Conservation (phyloP, 1,140 invertebrate species). For the Drosophila mojavensis region DNA sequence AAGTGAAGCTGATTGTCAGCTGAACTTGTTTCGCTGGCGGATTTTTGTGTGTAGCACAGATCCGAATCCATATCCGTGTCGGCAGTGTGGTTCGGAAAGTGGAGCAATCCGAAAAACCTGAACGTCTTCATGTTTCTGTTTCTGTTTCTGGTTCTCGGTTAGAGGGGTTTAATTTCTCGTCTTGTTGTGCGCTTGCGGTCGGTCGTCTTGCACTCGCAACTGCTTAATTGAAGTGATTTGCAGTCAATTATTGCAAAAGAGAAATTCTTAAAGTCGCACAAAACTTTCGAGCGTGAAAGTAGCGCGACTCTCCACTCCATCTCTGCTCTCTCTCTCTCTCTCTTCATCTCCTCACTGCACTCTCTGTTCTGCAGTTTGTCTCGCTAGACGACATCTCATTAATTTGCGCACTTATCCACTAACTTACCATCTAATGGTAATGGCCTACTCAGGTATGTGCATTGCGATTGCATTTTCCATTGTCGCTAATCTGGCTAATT, state of each 20-base stretch:
- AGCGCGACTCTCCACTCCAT: constrained; percentile 19
- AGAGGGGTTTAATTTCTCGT: constrained; percentile 23
- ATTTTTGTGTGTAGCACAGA: constrained; percentile 62
- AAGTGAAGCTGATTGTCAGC: constrained; percentile 72
- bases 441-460: constrained; percentile 16
- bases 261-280: constrained; percentile 67
- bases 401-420: constrained; percentile 46
- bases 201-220: constrained; percentile 53
- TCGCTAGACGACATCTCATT: constrained; percentile 8
- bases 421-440: constrained; percentile 1
- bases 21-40: constrained; percentile 72
- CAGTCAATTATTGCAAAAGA: constrained; percentile 80
- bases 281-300: constrained; percentile 75
- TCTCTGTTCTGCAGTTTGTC: constrained; percentile 26
- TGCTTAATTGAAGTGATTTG: constrained; percentile 77
- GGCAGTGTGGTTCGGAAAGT: constrained; percentile 56
- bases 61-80: constrained; percentile 71
- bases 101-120: constrained; percentile 70
- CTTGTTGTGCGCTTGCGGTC: constrained; percentile 34
- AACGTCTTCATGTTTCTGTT: constrained; percentile 50
- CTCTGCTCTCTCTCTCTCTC: not conserved
- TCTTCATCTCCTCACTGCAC: not conserved
- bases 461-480: constrained; percentile 32
- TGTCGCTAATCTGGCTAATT: constrained; percentile 42
- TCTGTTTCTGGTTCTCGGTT: constrained; percentile 62